A percentile compares a stretch with the other conserved stretches of the same genome.
Conservation (phyloP, 2,797 vertebrate species). For the Nyctibius grandis region DNA sequence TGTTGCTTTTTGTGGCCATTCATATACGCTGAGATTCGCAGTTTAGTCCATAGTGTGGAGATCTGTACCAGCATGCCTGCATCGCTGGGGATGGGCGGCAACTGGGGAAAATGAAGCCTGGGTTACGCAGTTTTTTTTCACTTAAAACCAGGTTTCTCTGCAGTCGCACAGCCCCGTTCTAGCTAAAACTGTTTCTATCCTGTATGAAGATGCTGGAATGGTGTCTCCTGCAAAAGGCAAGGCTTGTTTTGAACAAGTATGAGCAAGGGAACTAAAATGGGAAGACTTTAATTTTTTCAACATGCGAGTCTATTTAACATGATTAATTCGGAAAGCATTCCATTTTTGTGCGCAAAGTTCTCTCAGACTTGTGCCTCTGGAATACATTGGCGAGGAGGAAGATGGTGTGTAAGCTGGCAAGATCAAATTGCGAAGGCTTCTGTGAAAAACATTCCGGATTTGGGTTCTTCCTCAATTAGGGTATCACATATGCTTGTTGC, state of each 20-base stretch:
- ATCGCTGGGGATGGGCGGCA: background rate
- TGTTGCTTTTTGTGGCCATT: background rate
- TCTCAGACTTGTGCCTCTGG: background rate
- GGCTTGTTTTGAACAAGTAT: background rate
- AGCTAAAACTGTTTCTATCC: background rate
- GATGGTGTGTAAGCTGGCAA: background rate
- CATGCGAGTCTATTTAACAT: background rate
- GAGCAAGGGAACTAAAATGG: background rate
- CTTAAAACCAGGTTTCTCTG: background rate
- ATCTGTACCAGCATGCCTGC: background rate
- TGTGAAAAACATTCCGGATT: background rate
- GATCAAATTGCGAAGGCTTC: background rate
- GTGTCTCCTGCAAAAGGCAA: background rate
- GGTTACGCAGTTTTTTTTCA: fast-evolving
- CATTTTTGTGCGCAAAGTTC: background rate
- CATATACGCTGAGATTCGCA: background rate
- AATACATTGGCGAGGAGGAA: background rate
- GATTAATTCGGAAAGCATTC: background rate
- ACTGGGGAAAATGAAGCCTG: background rate
- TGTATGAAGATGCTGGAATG: background rate
- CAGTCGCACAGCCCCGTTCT: fast-evolving
- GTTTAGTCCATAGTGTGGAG: background rate
- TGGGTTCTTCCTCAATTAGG: background rate
- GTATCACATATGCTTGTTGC: background rate
- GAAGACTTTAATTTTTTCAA: background rate